Evolutionary conservation across 2,113 vertebrate genomes (phyloP).

Genomic region (Muntiacus reevesi): DNA sequence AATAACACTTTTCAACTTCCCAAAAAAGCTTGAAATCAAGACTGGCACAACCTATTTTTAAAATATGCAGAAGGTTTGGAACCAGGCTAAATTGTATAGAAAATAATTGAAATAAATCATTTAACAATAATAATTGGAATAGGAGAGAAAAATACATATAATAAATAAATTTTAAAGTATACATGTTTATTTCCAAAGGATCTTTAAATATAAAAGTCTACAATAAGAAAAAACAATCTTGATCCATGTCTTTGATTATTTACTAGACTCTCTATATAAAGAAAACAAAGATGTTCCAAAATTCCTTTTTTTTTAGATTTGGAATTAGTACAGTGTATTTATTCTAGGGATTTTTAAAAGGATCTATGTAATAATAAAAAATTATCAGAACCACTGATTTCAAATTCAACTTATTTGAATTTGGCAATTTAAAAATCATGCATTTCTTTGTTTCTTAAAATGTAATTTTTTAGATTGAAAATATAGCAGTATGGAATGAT

Average conservation of each 20-base stretch:
- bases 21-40: not conserved
- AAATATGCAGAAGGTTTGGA: not conserved
- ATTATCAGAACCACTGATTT: not conserved
- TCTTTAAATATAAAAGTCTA: not conserved
- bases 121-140: not conserved
- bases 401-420: not conserved
- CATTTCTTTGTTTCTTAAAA: not conserved
- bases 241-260: not conserved
- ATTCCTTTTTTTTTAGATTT: not conserved
- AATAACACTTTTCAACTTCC: not conserved
- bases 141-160: not conserved
- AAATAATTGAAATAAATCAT: not conserved
- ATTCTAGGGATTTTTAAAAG: not conserved
- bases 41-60: not conserved
- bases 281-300: not conserved
- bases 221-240: not conserved
- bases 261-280: not conserved
- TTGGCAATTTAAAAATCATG: not conserved
- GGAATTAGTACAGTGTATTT: not conserved
- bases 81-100: not conserved
- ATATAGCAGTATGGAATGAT: not conserved
- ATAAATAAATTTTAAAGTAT: not conserved
- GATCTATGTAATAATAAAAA: not conserved
- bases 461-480: not conserved
- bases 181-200: not conserved